phyloP scores from a whole-genome alignment of 2,888 invertebrate genomes.

The Axea sp. region DNA sequence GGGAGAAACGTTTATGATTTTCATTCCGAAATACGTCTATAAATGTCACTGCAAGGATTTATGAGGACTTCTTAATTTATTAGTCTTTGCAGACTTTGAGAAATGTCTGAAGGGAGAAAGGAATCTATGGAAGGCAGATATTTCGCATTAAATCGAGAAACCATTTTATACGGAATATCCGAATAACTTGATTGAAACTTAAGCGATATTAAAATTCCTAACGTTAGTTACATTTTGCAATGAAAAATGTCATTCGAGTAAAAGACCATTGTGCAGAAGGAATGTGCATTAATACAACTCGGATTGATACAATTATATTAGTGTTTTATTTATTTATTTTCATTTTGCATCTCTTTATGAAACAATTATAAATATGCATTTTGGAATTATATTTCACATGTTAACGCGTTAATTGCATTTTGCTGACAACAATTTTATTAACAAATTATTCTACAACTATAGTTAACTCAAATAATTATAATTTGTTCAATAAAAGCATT shows the following conservation, averaged over 20 bases:
- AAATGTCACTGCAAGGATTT: slow-evolving; percentile 8
- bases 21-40: slow-evolving; percentile 2
- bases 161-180: slow-evolving; percentile 9
- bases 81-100: slow-evolving; percentile 21
- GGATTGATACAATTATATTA: slow-evolving; percentile 38
- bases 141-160: slow-evolving; percentile 20
- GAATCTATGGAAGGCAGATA: slow-evolving; percentile 21
- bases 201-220: slow-evolving; percentile 7
- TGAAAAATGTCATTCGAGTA: neutral
- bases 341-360: slow-evolving; percentile 8
- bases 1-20: slow-evolving; percentile 15
- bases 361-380: slow-evolving; percentile 23
- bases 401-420: slow-evolving; percentile 6
- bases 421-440: slow-evolving; percentile 34
- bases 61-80: slow-evolving; percentile 20
- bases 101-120: too few relatives aligned
- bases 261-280: neutral
- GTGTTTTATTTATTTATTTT: slow-evolving; percentile 14
- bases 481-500: slow-evolving; percentile 38
- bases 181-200: slow-evolving; percentile 7
- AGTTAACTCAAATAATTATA: slow-evolving; percentile 37
- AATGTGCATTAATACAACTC: neutral
- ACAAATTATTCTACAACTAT: slow-evolving; percentile 37
- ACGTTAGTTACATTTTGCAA: neutral
- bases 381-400: too few relatives aligned